These are phyloP conservation scores for Atractosteus spatula DNA, from an alignment of 2,113 vertebrate genomes.

Conservation along the genomic window DNA sequence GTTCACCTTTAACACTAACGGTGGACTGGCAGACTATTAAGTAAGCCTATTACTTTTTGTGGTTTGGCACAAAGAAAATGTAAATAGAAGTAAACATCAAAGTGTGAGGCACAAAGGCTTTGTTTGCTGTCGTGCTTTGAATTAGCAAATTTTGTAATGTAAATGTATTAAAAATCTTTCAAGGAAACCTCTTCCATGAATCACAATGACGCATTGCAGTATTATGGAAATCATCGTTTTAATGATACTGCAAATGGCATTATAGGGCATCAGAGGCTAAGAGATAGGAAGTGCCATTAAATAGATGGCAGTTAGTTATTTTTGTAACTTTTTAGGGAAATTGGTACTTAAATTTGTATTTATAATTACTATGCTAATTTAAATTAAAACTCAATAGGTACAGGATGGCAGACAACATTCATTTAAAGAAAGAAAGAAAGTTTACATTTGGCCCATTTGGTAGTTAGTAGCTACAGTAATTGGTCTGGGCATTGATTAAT, in stretches of 20 bases:
- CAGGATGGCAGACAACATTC: no score
- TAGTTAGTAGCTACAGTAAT: no score
- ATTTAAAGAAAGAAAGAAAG: no score
- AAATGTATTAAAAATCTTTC: not conserved
- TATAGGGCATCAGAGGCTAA: not conserved
- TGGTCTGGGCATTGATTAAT: no score
- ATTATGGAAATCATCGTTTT: not conserved
- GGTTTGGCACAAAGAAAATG: not conserved
- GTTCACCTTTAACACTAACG: constrained; percentile 88
- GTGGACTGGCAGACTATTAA: constrained; percentile 96
- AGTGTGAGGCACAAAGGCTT: not conserved
- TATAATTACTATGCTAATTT: no score
- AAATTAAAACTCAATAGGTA: no score
- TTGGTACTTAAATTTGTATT: no score
- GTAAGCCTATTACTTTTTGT: constrained; percentile 57
- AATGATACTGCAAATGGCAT: not conserved
- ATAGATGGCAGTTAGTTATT: no score
- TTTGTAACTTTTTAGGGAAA: no score
- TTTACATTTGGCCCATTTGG: no score
- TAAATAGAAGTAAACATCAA: not conserved
- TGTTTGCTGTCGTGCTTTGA: not conserved
- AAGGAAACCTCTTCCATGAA: not conserved
- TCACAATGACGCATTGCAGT: not conserved
- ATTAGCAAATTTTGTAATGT: not conserved
- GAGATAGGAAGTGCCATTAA: not conserved